Conservation (phyloP, 2,113 vertebrate genomes). For the Rhadina sibilatrix region DNA sequence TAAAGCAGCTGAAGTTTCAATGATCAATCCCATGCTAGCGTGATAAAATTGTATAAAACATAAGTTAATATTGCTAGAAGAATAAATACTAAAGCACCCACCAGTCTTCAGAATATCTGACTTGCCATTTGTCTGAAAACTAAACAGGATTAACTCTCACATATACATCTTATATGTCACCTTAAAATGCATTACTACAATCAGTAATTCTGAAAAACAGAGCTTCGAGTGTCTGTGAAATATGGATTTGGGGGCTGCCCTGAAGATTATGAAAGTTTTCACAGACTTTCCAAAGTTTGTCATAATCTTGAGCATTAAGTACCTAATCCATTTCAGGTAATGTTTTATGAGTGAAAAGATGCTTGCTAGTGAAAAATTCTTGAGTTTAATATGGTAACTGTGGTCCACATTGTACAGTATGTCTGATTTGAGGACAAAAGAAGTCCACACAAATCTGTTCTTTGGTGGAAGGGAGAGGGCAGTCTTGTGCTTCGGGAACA, state of each 20-base stretch:
- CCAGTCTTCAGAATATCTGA: not conserved
- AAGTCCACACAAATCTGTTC: not conserved
- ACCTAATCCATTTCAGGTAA: not conserved
- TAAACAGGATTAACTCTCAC: not conserved
- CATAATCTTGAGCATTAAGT: not conserved
- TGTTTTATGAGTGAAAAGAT: not conserved
- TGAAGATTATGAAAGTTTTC: not conserved
- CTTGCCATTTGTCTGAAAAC: not conserved
- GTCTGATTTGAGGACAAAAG: not conserved
- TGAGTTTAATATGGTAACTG: not conserved
- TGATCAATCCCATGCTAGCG: not conserved
- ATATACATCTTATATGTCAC: not conserved
- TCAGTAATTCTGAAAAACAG: not conserved
- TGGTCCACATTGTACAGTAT: not conserved
- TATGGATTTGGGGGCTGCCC: not conserved
- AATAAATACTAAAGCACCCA: not conserved
- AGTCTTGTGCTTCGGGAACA: not conserved
- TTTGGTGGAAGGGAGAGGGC: not conserved
- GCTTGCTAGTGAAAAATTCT: not conserved
- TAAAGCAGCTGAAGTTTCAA: not conserved
- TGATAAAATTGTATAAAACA: not conserved
- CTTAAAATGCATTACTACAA: not conserved
- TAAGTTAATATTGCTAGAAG: not conserved
- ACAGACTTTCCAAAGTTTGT: not conserved
- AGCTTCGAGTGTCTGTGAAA: not conserved